Percentiles rank a stretch among this genome's conserved stretches.
Conservation (phyloP, 1,140 invertebrate species). For the Ceratina japonica region DNA sequence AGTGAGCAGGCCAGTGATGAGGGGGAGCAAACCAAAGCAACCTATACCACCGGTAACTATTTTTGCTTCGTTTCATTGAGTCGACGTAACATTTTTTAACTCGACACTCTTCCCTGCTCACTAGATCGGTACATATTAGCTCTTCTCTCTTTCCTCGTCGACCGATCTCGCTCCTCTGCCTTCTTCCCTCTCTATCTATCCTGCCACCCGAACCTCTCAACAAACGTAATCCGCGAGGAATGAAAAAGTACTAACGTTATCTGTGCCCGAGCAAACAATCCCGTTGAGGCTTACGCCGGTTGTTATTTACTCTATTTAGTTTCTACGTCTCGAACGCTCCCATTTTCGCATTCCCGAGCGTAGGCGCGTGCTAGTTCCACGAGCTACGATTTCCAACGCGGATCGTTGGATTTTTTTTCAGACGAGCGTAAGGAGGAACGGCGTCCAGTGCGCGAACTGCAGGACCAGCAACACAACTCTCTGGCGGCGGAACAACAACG, state of each 20-base stretch:
- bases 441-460: conserved; percentile 94
- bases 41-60: conserved; percentile 68
- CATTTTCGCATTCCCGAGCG: conserved; percentile 64
- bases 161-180: no score
- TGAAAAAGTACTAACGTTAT: conserved; percentile 66
- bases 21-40: conserved; percentile 80
- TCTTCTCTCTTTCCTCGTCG: no score
- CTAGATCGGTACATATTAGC: no score
- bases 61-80: no score
- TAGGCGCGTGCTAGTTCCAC: conserved; percentile 47
- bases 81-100: no score
- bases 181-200: neutral
- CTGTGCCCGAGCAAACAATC: conserved; percentile 74
- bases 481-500: conserved; percentile 92
- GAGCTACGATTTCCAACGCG: neutral
- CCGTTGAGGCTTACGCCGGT: conserved; percentile 65
- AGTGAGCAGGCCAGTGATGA: conserved; percentile 88
- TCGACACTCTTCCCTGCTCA: no score
- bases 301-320: conserved; percentile 76
- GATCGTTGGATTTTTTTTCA: conserved; percentile 72
- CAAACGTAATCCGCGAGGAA: conserved; percentile 60
- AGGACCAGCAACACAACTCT: conserved; percentile 90
- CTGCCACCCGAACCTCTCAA: neutral
- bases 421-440: conserved; percentile 85
- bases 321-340: conserved; percentile 70